Base-by-base conservation (phyloP, 2,888 invertebrate species). In the Aleiodes alternator region DNA sequence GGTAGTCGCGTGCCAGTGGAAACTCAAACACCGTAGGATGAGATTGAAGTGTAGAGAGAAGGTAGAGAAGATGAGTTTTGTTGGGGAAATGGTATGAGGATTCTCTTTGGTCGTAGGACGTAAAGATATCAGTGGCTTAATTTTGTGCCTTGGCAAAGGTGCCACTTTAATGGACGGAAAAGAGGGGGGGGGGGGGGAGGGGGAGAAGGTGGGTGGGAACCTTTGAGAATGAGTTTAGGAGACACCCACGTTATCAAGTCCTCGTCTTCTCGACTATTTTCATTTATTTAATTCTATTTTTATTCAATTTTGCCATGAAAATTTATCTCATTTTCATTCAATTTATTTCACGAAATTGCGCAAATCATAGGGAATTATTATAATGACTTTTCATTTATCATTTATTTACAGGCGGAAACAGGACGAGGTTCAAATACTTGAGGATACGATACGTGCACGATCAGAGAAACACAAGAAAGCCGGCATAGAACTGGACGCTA, bases 391-490 rank as follows among this genome's bases (percentile, higher is more conserved):
- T n/a, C n/a, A n/a, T n/a, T n/a, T n/a, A n/a, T n/a, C n/a, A n/a
- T n/a, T 9, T 64, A 14, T 66, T 84, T 86, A 75, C 92, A 97
- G 97, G 90, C 94, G 96, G 85, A 97, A 97, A 90, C 96, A 97
- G 91, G 96, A 96, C 90, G 97, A 97, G 91, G 96, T 97, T 84
- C 94, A 96, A 83, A 93, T 95, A 79, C 91, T 97, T 88, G 97
- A 97, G 90, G 96, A 96, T 90, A 95, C 96, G 84, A 97, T 97
- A 90, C 93, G 96, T 81, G 96, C 96, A 87, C 94, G 97, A 80
- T 96, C 94, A 85, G 97, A 98, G 90, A 96, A 96, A 91, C 96
- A 97, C 87, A 95, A 96, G 89, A 96, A 96, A 86, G 95, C 96
- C 79, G 97, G 96, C 79, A 93, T 96, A 80, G 98, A 98, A 90